Evolutionary conservation across 2,797 vertebrate species (phyloP), one percentile per base, ranked within the genome.

Genomic region (Lutjanus argentimaculatus): DNA sequence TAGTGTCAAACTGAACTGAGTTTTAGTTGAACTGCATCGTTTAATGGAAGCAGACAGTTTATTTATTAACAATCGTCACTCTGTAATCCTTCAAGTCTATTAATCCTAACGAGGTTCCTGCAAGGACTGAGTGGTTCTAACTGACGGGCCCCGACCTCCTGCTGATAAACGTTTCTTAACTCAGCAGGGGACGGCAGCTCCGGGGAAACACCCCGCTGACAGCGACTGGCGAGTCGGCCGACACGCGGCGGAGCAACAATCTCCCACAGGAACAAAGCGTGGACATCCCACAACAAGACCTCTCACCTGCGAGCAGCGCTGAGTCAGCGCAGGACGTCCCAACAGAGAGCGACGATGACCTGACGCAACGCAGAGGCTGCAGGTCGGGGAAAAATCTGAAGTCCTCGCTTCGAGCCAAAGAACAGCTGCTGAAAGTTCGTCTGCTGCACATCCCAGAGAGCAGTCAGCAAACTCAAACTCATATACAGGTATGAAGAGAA

Each of bases 101-200:
- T 90, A 77, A 89, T 89, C 82, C 80, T 82, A 73, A 83, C 43
- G 58, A 86, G 69, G 52, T 10, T 51, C 52, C 68, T 49, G 46
- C 42, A 43, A 43, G 68, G n/a, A 73, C 40, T 76, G 67, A 79
- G 68, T 22, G 46, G 43, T 66, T 80, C 61, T 45, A 79, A 73
- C 75, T 56, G 67, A 66, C 79, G 59, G 53, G 14, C 52, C 67
- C 48, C 11, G 48, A 79, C 73, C 36, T 46, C 67, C 84, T 75
- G 63, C 83, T 53, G 13, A 21, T 88, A 40, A 84, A 73, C 64
- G 57, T 85, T 65, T 88, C 82, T 91, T 85, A 81, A 83, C 88
- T 83, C 91, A 84, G 91, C 90, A 94, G 93, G 90, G 77, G 82
- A 48, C 52, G 0, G 67, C 88, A 84, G 81, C 85, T 57, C 55